Percentiles rank a stretch among this genome's conserved stretches.
Conservation (phyloP, 2,113 vertebrate species). For the Plotosus lineatus region DNA sequence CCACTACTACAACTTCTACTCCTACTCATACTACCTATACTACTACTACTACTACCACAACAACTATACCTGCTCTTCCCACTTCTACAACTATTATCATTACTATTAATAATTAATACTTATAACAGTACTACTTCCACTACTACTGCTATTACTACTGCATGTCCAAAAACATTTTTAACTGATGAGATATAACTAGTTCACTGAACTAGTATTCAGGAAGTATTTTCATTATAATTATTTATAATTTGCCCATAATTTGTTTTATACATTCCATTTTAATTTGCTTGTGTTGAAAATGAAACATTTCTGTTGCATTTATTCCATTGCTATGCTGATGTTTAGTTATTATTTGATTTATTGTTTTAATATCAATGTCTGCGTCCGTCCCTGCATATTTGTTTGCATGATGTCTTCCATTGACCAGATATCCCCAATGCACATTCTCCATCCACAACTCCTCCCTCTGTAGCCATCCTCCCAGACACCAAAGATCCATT, state of each 20-base stretch:
- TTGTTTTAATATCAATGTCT: conserved; percentile 16
- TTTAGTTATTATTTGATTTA: conserved; percentile 38
- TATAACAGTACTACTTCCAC: no score
- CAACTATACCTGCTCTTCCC: no score
- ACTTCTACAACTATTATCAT: neutral
- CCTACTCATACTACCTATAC: neutral
- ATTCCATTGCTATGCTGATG: conserved; percentile 42
- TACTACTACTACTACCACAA: neutral
- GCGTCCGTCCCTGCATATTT: conserved; percentile 51
- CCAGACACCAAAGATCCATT: conserved; percentile 89
- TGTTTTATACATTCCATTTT: conserved; percentile 21
- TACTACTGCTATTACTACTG: neutral
- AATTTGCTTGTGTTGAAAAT: conserved; percentile 22
- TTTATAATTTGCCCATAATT: conserved; percentile 20
- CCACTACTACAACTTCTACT: neutral
- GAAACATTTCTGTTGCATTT: conserved; percentile 39
- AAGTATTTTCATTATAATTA: conserved; percentile 36
- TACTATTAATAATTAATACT: neutral
- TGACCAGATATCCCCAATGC: conserved; percentile 93
- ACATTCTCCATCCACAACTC: conserved; percentile 92
- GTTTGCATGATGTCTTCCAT: conserved; percentile 73
- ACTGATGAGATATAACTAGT: neutral
- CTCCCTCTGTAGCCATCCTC: conserved; percentile 90
- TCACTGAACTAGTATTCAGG: neutral
- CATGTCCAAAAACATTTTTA: neutral